Conservation (phyloP, 2,888 invertebrate genomes). For the Ormyrus rosae region DNA sequence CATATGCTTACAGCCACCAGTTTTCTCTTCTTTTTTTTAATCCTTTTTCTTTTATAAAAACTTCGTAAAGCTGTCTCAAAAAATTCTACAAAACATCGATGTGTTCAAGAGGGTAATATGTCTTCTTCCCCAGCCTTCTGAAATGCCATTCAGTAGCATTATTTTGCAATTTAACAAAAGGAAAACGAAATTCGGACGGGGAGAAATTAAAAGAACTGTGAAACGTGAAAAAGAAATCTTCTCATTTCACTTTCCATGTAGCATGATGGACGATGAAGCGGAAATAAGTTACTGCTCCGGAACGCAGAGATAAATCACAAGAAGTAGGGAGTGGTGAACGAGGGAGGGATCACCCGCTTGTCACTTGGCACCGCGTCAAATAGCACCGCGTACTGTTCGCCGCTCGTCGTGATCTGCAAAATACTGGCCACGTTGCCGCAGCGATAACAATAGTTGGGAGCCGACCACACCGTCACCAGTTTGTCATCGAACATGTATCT, state of each 20-base stretch:
- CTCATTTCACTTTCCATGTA: constrained; percentile 34
- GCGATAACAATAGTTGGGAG: constrained; percentile 99
- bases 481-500: constrained; percentile 99
- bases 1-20: constrained; percentile 31
- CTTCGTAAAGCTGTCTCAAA: constrained; percentile 55
- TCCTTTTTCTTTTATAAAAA: constrained; percentile 53
- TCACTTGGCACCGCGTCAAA: constrained; percentile 97
- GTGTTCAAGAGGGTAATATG: constrained; percentile 46
- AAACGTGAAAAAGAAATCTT: not conserved
- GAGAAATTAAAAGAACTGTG: constrained; percentile 27
- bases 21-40: constrained; percentile 37
- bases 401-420: constrained; percentile 89
- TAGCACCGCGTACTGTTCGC: constrained; percentile 87
- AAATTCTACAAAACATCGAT: constrained; percentile 56
- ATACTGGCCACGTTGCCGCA: constrained; percentile 99
- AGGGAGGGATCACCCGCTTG: constrained; percentile 93
- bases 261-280: constrained; percentile 38
- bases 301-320: constrained; percentile 79
- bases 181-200: constrained; percentile 36
- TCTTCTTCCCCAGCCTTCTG: constrained; percentile 2
- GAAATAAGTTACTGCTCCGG: constrained; percentile 1
- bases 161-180: constrained; percentile 9
- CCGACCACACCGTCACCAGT: constrained; percentile 99
- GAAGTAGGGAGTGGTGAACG: constrained; percentile 97
- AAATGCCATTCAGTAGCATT: not conserved